Base-by-base conservation (phyloP, 2,797 vertebrate species). In the Falco berigora region DNA sequence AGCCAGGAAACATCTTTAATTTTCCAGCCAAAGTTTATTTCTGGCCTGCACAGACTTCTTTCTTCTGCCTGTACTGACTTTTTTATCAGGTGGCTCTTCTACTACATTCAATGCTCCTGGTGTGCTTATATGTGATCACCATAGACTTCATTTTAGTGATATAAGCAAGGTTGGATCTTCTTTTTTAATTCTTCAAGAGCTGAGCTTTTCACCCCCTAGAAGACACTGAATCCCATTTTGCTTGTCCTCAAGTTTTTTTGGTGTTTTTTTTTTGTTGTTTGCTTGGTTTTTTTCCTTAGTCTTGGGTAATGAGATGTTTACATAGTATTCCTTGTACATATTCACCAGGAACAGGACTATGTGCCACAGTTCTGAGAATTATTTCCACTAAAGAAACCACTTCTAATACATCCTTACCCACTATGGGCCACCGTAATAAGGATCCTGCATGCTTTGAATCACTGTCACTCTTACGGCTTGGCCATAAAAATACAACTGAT, bases 161-260 rank as follows among this genome's bases (percentile, higher is more conserved):
- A 36, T 20, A 71, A 72, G 4, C 10, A 46, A 49, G 7, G 17
- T 32, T 16, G 62, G 13, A 16, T 64, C 3, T 34, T 15, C 27
- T 36, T 28, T 52, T 42, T 53, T 25, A 9, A 9, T 66, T 69
- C 34, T 87, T 44, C 30, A 58, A 25, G 12, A 61, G 8, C 0
- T 53, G 40, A 84, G 5, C 2, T 81, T 80, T 91, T 40, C 14
- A 40, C 24, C 10, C 23, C 4, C 8, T 68, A 6, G 52, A 75
- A 85, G 20, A 38, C 10, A 12, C 53, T 25, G 12, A 81, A 16
- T 16, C 34, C 12, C 20, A 25, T 25, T 61, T 84, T 61, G 2
- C 14, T 68, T 21, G 12, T 49, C 4, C 32, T 64, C 13, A 59
- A 2, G 0, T 53, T 23, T n/a, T 42, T 12, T 36, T n/a, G 23